These are phyloP conservation scores for Poliocrania exsul DNA, from an alignment of 2,797 vertebrate genomes.

Conservation along the genomic window DNA sequence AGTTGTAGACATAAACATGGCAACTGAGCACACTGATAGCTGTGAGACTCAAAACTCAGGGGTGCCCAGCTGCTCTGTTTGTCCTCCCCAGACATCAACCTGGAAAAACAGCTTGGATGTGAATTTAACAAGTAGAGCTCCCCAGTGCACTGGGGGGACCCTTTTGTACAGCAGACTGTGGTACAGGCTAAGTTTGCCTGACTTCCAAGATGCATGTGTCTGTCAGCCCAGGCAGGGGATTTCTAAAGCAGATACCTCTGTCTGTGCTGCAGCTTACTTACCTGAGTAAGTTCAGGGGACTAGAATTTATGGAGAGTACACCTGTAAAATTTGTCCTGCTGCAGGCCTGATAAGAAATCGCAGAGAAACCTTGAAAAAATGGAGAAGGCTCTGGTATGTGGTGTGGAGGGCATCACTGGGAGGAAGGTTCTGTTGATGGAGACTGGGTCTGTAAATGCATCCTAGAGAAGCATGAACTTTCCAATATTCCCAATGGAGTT, in stretches of 20 bases:
- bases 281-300: background rate
- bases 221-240: background rate
- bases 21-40: fast-evolving
- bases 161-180: background rate
- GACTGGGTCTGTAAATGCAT: background rate
- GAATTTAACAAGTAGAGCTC: background rate
- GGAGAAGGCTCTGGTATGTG: fast-evolving
- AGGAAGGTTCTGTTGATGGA: background rate
- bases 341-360: background rate
- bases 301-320: background rate
- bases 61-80: background rate
- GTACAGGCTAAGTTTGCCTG: background rate
- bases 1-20: background rate
- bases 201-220: background rate
- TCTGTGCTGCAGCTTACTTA: background rate
- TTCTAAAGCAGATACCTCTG: background rate
- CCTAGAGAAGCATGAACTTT: background rate
- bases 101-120: background rate
- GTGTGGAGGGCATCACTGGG: background rate
- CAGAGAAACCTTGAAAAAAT: background rate
- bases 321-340: background rate
- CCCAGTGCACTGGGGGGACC: no score
- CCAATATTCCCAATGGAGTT: fast-evolving
- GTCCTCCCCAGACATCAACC: background rate
- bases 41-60: background rate